Evolutionary conservation across 2,113 vertebrate species (phyloP).

Genomic region (Scomber colias): DNA sequence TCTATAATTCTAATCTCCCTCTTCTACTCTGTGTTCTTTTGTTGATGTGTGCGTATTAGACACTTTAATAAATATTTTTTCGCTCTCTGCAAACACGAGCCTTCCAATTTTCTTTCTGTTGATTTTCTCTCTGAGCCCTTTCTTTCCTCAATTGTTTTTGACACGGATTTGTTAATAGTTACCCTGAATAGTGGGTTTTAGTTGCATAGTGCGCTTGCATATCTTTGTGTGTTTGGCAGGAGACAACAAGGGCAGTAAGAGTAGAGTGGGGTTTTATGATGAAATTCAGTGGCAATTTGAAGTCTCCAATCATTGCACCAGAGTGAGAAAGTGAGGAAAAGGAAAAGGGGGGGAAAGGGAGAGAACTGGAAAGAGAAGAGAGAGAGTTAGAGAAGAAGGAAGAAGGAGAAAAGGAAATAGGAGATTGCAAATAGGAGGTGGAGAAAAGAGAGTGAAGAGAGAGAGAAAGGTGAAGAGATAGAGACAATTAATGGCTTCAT

Average conservation of each 20-base stretch:
- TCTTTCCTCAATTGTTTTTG: slow-evolving; percentile 30
- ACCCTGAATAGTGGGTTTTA: slow-evolving; percentile 28
- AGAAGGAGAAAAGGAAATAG: slow-evolving; percentile 16
- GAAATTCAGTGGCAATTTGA: slow-evolving; percentile 84
- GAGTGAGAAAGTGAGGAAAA: slow-evolving; percentile 51
- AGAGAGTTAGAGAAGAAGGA: slow-evolving; percentile 1
- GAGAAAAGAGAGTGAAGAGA: slow-evolving; percentile 48
- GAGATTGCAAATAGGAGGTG: not conserved
- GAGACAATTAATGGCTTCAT: slow-evolving; percentile 77
- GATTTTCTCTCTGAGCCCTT: not conserved
- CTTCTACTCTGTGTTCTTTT: slow-evolving; percentile 30
- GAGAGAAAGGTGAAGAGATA: slow-evolving; percentile 53
- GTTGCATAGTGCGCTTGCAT: slow-evolving; percentile 49
- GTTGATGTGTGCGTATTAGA: slow-evolving; percentile 52
- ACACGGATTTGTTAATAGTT: slow-evolving; percentile 30
- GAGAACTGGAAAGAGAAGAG: slow-evolving; percentile 14
- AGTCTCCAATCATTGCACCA: slow-evolving; percentile 72
- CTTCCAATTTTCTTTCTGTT: not conserved
- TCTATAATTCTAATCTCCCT: slow-evolving; percentile 23
- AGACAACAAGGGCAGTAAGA: slow-evolving; percentile 78
- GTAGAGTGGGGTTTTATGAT: slow-evolving; percentile 78
- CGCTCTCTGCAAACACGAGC: slow-evolving; percentile 34
- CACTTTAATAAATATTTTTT: slow-evolving; percentile 47
- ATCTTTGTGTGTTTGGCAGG: slow-evolving; percentile 71
- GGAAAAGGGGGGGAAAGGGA: slow-evolving; percentile 19